phyloP scores from a whole-genome alignment of 2,797 vertebrate genomes.

The Lates japonicus region DNA sequence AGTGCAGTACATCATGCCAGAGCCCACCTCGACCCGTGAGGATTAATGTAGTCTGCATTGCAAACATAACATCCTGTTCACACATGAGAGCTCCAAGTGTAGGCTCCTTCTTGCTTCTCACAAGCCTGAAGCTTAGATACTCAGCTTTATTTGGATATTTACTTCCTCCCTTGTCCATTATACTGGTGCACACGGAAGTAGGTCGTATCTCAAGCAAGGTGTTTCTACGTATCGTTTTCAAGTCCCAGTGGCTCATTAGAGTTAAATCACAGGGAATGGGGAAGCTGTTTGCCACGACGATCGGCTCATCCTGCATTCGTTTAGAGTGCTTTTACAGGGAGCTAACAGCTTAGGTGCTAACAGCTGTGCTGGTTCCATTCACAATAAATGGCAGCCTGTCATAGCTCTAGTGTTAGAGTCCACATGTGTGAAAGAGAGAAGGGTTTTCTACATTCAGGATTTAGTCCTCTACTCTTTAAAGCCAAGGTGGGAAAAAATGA shows the following conservation, averaged over 20 bases:
- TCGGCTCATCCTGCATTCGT: neutral
- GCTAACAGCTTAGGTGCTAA: neutral
- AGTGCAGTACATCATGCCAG: neutral
- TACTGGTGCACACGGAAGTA: neutral
- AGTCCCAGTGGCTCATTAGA: neutral
- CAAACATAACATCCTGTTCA: neutral
- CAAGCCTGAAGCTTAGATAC: conserved; percentile 19
- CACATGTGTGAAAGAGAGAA: neutral
- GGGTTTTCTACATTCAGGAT: neutral
- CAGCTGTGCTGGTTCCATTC: neutral
- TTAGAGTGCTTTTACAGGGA: neutral
- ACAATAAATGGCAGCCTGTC: neutral
- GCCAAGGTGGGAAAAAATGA: neutral
- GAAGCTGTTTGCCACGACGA: neutral
- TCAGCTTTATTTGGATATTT: neutral
- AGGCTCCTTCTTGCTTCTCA: conserved; percentile 6
- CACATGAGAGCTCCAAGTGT: neutral
- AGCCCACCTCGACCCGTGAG: neutral
- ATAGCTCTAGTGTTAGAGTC: neutral
- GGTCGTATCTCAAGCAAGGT: neutral
- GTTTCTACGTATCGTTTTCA: conserved; percentile 1
- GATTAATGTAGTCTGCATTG: neutral
- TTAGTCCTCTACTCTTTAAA: too few relatives aligned
- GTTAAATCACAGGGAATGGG: neutral
- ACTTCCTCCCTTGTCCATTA: neutral